A percentile compares a stretch with the other conserved stretches of the same genome.
These are phyloP conservation scores for Gila robusta DNA, from an alignment of 2,797 vertebrate genomes.

Conservation along the genomic window DNA sequence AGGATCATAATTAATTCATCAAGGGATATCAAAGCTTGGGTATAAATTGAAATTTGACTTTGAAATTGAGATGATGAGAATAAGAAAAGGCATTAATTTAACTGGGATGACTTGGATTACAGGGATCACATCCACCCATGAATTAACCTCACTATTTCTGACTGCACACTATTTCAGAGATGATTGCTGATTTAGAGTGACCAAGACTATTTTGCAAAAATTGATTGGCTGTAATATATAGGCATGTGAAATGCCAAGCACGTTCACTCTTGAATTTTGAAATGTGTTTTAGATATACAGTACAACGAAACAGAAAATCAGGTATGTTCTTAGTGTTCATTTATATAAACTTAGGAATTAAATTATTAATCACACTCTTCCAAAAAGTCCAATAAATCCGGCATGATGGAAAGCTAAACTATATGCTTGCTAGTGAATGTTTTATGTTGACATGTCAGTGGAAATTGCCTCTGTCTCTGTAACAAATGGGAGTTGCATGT, in stretches of 20 bases:
- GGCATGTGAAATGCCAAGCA: not conserved
- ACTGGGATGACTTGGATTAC: not conserved
- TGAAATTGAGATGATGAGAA: slow-evolving; percentile 21
- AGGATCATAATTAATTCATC: not conserved
- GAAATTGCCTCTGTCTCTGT: not conserved
- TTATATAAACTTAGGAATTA: not conserved
- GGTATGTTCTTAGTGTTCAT: not conserved
- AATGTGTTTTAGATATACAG: not conserved
- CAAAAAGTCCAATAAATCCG: not conserved
- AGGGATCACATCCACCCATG: not conserved
- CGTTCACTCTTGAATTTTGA: not conserved
- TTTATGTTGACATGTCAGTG: not conserved
- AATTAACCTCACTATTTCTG: not conserved
- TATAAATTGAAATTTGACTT: slow-evolving; percentile 14
- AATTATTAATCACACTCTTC: not conserved
- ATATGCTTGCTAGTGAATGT: not conserved
- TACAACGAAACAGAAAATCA: not conserved
- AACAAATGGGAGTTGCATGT: not conserved
- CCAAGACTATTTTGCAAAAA: not conserved
- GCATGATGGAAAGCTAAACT: not conserved
- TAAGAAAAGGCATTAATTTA: slow-evolving; percentile 2
- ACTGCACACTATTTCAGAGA: not conserved
- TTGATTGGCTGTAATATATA: not conserved
- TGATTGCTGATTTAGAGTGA: not conserved
- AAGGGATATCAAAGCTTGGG: slow-evolving; percentile 3